These are phyloP conservation scores for Dufourea novaeangliae DNA, from an alignment of 1,140 invertebrate species.

Conservation along the genomic window DNA sequence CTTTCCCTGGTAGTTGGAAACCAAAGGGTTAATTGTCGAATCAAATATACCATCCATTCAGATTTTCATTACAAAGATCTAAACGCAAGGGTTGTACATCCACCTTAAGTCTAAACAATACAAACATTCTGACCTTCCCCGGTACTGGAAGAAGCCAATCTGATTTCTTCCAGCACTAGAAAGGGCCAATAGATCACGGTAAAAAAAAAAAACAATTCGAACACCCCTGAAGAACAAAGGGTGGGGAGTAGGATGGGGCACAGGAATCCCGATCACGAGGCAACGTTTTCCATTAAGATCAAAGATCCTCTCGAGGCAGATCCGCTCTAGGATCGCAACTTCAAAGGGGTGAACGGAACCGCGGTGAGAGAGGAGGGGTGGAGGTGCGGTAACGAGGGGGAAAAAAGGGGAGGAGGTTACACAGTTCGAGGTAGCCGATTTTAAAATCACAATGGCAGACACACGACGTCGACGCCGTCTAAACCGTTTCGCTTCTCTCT, in stretches of 20 bases:
- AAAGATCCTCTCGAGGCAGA: conserved; percentile 10
- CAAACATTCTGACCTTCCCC: no score
- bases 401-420: conserved; percentile 57
- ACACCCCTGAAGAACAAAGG: background rate
- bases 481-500: conserved; percentile 67
- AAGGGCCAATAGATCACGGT: no score
- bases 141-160: no score
- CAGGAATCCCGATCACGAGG: background rate
- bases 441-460: conserved; percentile 79
- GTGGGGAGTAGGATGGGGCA: background rate
- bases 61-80: no score
- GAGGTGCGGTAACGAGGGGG: conserved; percentile 51
- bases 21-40: no score
- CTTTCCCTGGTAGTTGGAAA: no score
- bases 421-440: conserved; percentile 68
- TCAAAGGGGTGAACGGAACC: conserved; percentile 56
- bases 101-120: no score
- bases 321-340: conserved; percentile 15
- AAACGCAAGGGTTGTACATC: no score
- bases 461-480: conserved; percentile 74
- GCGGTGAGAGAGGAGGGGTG: conserved; percentile 35
- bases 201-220: no score
- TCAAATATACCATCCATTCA: no score
- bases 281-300: conserved; percentile 33
- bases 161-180: no score